Evolutionary conservation across 1,140 invertebrate species (phyloP).

Genomic region (Brachionus angularis): DNA sequence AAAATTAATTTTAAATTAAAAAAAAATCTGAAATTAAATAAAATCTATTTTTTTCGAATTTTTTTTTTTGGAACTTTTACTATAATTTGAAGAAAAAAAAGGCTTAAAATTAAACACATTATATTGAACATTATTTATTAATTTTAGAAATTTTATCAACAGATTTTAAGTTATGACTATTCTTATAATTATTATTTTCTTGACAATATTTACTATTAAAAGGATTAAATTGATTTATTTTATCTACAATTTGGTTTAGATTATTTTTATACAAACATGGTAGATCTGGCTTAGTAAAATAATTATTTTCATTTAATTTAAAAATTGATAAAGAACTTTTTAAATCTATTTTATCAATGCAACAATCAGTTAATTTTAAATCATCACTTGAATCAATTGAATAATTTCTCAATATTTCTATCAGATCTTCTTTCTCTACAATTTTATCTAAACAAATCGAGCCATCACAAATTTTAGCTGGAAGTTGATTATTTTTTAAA

Average conservation of each 20-base stretch:
- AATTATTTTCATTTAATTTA: neutral
- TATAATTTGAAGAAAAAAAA: too few relatives aligned
- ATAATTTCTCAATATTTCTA: constrained; percentile 13
- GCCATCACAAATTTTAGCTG: neutral
- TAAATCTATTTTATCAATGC: neutral
- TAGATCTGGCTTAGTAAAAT: constrained; percentile 1
- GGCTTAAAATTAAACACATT: too few relatives aligned
- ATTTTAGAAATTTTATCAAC: too few relatives aligned
- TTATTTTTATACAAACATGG: constrained; percentile 28
- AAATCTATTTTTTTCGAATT: too few relatives aligned
- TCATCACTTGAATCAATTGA: neutral
- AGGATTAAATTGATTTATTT: constrained; percentile 15
- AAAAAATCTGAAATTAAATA: too few relatives aligned
- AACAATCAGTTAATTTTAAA: neutral
- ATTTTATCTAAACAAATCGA: too few relatives aligned
- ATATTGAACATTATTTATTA: too few relatives aligned
- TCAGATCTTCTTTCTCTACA: too few relatives aligned
- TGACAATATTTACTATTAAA: neutral
- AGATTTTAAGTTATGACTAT: too few relatives aligned
- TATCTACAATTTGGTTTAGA: neutral
- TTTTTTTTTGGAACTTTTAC: too few relatives aligned
- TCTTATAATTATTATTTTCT: neutral
- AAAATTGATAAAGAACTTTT: constrained; percentile 9
- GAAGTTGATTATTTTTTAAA: constrained; percentile 7
- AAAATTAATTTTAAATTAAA: too few relatives aligned